Evolutionary conservation across 2,888 invertebrate species (phyloP).

Genomic region (Luperina testacea): DNA sequence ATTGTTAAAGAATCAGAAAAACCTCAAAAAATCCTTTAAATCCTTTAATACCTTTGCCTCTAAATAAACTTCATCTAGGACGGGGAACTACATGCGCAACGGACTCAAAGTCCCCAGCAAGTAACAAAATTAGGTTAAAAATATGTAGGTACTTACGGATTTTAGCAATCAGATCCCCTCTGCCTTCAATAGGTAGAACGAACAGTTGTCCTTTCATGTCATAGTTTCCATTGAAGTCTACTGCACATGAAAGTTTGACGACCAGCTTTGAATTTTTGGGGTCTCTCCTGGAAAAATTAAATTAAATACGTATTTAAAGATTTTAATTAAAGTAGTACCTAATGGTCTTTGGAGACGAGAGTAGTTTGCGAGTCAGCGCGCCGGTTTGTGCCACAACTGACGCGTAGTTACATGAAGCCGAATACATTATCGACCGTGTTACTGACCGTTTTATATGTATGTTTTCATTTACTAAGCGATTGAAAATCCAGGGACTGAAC

Average conservation of each 20-base stretch:
- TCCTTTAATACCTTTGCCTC: background rate
- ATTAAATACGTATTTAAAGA: background rate
- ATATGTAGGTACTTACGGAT: slow-evolving; percentile 71
- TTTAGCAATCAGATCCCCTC: slow-evolving; percentile 70
- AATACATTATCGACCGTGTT: background rate
- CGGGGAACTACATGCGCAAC: background rate
- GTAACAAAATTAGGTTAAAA: background rate
- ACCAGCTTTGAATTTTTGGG: slow-evolving; percentile 62
- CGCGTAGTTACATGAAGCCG: background rate
- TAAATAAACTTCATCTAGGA: background rate
- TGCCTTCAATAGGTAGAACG: slow-evolving; percentile 75
- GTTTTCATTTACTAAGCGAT: too few relatives aligned
- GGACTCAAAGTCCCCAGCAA: background rate
- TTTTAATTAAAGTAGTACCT: background rate
- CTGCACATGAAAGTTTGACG: slow-evolving; percentile 67
- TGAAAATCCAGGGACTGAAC: background rate
- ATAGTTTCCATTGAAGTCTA: slow-evolving; percentile 72
- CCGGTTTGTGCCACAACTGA: background rate
- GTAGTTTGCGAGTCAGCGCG: background rate
- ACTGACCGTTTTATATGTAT: background rate
- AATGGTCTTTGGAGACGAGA: background rate
- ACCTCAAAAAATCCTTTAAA: background rate
- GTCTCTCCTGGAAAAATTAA: slow-evolving; percentile 71
- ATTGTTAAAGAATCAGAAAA: background rate
- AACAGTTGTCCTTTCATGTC: slow-evolving; percentile 76